Percentiles rank a stretch among this genome's conserved stretches.
Evolutionary conservation across 2,797 vertebrate genomes (phyloP).

Genomic region (Labeo calbasu): DNA sequence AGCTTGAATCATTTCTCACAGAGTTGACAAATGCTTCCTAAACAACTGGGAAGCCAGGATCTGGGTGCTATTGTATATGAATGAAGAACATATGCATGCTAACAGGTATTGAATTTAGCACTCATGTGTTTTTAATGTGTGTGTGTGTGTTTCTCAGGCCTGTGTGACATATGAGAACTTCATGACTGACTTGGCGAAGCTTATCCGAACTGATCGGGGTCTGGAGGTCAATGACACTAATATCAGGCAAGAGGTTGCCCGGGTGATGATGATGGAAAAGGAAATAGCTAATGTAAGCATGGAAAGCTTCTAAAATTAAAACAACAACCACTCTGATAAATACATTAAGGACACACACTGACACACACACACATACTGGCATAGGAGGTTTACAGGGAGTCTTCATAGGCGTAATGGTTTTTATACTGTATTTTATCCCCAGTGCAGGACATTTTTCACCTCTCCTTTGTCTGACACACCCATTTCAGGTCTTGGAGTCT

Average conservation of each 20-base stretch:
- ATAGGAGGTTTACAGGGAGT: no score
- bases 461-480: no score
- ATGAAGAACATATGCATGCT: slow-evolving; percentile 41
- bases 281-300: slow-evolving; percentile 92
- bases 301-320: background rate
- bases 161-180: slow-evolving; percentile 90
- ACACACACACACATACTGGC: no score
- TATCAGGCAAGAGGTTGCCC: slow-evolving; percentile 80
- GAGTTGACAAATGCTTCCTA: slow-evolving; percentile 45
- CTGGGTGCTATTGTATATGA: slow-evolving; percentile 35
- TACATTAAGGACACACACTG: no score
- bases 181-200: slow-evolving; percentile 88
- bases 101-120: slow-evolving; percentile 29
- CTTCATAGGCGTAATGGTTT: no score
- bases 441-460: no score
- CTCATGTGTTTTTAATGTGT: slow-evolving; percentile 33
- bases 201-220: slow-evolving; percentile 84
- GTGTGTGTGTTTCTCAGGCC: slow-evolving; percentile 73
- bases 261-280: slow-evolving; percentile 88
- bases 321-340: background rate
- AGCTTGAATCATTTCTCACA: slow-evolving; percentile 37
- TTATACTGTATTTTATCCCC: no score
- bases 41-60: slow-evolving; percentile 37
- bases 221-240: slow-evolving; percentile 73
- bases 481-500: no score